Conservation (phyloP, 1,140 invertebrate genomes). For the Forficula auricularia region DNA sequence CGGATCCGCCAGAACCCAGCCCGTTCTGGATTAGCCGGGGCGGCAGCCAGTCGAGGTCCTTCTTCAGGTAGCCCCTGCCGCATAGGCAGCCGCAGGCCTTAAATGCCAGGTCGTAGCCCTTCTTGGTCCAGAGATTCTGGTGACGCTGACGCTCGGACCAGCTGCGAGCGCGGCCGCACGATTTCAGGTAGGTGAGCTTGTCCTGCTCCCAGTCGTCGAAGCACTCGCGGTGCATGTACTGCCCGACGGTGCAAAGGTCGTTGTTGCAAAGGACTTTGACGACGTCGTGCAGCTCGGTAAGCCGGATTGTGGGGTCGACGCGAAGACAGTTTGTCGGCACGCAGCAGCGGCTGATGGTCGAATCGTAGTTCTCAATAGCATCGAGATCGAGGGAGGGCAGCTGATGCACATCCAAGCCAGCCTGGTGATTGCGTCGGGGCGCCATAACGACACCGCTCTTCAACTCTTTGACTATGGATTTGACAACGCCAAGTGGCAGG, state of each 20-base stretch:
- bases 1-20: slow-evolving; percentile 2
- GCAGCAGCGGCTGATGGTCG: slow-evolving; percentile 50
- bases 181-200: slow-evolving; percentile 72
- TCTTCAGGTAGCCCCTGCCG: slow-evolving; percentile 78
- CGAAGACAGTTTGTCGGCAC: slow-evolving; percentile 58
- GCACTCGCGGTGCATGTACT: slow-evolving; percentile 89
- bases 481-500: too few relatives aligned
- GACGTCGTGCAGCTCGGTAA: slow-evolving; percentile 56
- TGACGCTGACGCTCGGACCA: slow-evolving; percentile 87
- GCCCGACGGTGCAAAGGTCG: slow-evolving; percentile 66
- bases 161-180: slow-evolving; percentile 70
- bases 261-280: slow-evolving; percentile 90
- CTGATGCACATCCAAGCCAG: slow-evolving; percentile 13
- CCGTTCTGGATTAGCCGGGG: slow-evolving; percentile 27
- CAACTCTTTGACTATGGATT: too few relatives aligned
- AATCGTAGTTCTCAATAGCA: slow-evolving; percentile 21
- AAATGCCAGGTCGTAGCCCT: slow-evolving; percentile 85
- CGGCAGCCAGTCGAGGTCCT: slow-evolving; percentile 81
- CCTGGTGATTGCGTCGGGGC: slow-evolving; percentile 20
- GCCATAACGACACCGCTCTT: slow-evolving; percentile 15
- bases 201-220: slow-evolving; percentile 84
- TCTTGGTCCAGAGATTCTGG: slow-evolving; percentile 94
- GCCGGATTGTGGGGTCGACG: slow-evolving; percentile 37
- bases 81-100: slow-evolving; percentile 77
- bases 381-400: slow-evolving; percentile 18